Evolutionary conservation across 2,113 vertebrate genomes (phyloP).

Genomic region (Rhinolophus sinicus): DNA sequence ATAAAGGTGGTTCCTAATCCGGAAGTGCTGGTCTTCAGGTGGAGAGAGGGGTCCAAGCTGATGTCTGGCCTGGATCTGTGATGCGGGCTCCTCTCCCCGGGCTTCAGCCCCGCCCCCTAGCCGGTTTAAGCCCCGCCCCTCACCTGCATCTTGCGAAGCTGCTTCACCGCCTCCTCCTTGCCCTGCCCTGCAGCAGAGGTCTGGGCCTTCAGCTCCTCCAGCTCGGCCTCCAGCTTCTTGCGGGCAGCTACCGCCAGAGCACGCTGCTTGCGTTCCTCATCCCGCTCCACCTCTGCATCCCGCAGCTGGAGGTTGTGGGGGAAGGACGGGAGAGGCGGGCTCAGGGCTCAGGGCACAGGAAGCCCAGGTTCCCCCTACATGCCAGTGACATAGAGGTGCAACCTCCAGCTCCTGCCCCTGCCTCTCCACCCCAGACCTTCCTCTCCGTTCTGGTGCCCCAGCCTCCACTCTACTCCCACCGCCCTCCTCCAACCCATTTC

Average conservation of each 20-base stretch:
- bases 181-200: slow-evolving; percentile 86
- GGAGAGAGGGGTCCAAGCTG: no score
- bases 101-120: background rate
- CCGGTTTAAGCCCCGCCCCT: background rate
- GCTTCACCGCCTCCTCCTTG: slow-evolving; percentile 90
- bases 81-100: rapidly evolving
- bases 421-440: background rate
- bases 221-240: slow-evolving; percentile 92
- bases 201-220: slow-evolving; percentile 91
- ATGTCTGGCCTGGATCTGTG: background rate
- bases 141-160: slow-evolving; percentile 92
- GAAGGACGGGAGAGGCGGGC: rapidly evolving
- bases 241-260: slow-evolving; percentile 87
- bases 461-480: background rate
- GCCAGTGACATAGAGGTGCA: rapidly evolving
- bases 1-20: rapidly evolving
- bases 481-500: no score
- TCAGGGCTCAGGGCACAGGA: background rate
- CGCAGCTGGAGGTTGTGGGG: slow-evolving; percentile 82
- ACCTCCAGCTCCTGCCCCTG: background rate
- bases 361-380: background rate
- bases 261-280: slow-evolving; percentile 92
- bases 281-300: slow-evolving; percentile 91
- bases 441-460: background rate
- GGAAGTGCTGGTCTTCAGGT: background rate